Percentiles rank a stretch among this genome's conserved stretches.
phyloP scores from a whole-genome alignment of 2,113 vertebrate genomes.

The Diadophis punctatus region DNA sequence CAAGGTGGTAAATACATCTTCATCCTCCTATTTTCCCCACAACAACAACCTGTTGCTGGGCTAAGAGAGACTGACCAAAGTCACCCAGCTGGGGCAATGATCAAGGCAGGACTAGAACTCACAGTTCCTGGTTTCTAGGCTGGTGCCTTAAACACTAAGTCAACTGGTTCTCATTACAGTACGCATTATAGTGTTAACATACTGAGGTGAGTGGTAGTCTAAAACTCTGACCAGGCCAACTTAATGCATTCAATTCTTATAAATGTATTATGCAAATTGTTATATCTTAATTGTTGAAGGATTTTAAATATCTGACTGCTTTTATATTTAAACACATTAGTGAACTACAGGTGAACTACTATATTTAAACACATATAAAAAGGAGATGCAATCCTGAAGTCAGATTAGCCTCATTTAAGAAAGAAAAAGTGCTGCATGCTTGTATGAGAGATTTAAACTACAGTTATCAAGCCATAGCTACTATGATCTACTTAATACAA shows the following conservation, averaged over 20 bases:
- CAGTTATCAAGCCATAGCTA: background rate
- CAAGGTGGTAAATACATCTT: too few species aligned
- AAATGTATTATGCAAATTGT: background rate
- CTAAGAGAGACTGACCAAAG: too few species aligned
- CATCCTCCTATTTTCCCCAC: too few species aligned
- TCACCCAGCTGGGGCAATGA: too few species aligned
- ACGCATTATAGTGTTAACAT: background rate
- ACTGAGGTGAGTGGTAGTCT: background rate
- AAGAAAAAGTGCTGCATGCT: background rate
- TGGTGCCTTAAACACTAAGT: too few species aligned
- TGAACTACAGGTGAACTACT: background rate
- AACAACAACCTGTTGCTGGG: too few species aligned
- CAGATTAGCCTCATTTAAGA: background rate
- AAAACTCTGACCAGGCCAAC: background rate
- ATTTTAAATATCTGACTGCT: background rate
- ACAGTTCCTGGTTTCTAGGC: too few species aligned
- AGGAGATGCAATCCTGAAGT: too few species aligned
- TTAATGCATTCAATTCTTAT: background rate
- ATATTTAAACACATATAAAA: too few species aligned
- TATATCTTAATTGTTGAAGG: background rate
- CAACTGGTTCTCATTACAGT: background rate
- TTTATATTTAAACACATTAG: background rate
- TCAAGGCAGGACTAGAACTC: too few species aligned
- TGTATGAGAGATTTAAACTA: background rate
- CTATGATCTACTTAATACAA: background rate